Conservation (phyloP, 2,888 invertebrate species). For the Diachrysia chrysitis region DNA sequence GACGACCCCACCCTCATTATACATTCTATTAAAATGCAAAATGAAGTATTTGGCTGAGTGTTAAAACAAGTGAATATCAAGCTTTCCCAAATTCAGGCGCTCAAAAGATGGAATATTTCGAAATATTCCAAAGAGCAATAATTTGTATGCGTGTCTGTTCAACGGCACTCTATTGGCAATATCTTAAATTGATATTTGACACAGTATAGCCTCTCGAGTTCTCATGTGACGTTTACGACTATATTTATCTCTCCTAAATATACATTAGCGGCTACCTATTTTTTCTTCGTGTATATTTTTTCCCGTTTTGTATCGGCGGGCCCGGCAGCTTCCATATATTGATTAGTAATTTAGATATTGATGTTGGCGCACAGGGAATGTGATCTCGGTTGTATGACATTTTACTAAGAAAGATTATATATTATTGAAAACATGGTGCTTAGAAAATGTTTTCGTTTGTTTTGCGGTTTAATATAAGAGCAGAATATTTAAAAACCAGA, state of each 20-base stretch:
- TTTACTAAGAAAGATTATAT: slow-evolving; percentile 42
- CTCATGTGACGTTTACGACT: slow-evolving; percentile 73
- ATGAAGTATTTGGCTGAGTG: slow-evolving; percentile 50
- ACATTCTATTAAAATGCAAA: slow-evolving; percentile 60
- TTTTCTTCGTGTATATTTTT: slow-evolving; percentile 55
- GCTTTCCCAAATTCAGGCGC: slow-evolving; percentile 40
- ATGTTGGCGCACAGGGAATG: slow-evolving; percentile 58
- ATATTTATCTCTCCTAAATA: slow-evolving; percentile 69
- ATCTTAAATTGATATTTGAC: slow-evolving; percentile 81
- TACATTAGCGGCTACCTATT: slow-evolving; percentile 64
- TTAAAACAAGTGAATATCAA: slow-evolving; percentile 55
- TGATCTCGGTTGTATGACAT: slow-evolving; percentile 44
- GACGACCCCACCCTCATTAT: slow-evolving; percentile 40
- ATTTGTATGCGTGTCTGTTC: slow-evolving; percentile 58
- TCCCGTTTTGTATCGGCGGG: slow-evolving; percentile 52
- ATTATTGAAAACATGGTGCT: slow-evolving; percentile 35
- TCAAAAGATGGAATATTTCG: slow-evolving; percentile 46
- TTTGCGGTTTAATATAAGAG: not conserved
- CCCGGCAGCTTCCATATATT: slow-evolving; percentile 61
- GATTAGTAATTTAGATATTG: slow-evolving; percentile 72
- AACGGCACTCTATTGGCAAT: slow-evolving; percentile 66
- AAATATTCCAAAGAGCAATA: slow-evolving; percentile 49
- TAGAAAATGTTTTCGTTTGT: slow-evolving; percentile 6
- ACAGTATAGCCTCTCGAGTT: slow-evolving; percentile 65
- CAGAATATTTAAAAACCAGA: not conserved